These are phyloP conservation scores for Lapara coniferarum DNA, from an alignment of 2,888 invertebrate species.

Conservation along the genomic window DNA sequence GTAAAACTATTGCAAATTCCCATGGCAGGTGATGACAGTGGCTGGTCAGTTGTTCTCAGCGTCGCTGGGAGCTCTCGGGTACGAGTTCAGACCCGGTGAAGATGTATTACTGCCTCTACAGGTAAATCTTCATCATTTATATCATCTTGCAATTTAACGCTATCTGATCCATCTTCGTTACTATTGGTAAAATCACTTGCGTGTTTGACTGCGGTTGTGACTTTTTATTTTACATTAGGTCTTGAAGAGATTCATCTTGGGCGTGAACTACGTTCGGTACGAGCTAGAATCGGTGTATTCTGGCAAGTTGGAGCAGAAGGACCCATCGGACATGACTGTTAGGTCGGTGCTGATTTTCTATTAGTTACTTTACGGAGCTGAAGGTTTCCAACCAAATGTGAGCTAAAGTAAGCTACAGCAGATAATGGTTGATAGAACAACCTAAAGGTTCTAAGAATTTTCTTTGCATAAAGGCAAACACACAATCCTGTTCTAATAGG, in stretches of 20 bases:
- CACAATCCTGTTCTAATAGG: too few relatives aligned
- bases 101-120: conserved; percentile 78
- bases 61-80: conserved; percentile 78
- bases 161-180: too few relatives aligned
- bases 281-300: conserved; percentile 70
- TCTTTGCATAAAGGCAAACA: too few relatives aligned
- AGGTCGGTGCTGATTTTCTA: conserved; percentile 52
- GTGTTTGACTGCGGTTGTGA: too few relatives aligned
- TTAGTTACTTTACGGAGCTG: too few relatives aligned
- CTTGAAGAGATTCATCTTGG: conserved; percentile 65
- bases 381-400: too few relatives aligned
- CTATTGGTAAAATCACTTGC: too few relatives aligned
- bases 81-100: conserved; percentile 82
- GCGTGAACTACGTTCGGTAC: conserved; percentile 72
- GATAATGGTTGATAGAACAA: too few relatives aligned
- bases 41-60: conserved; percentile 78
- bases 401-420: too few relatives aligned
- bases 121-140: conserved; percentile 43
- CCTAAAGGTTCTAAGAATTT: too few relatives aligned
- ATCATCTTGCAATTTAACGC: too few relatives aligned
- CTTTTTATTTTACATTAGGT: conserved; percentile 50
- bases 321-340: conserved; percentile 65
- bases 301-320: conserved; percentile 78
- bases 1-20: neutral
- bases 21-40: conserved; percentile 63